phyloP scores from a whole-genome alignment of 2,888 invertebrate species.

The Listrodromus nycthemerus region DNA sequence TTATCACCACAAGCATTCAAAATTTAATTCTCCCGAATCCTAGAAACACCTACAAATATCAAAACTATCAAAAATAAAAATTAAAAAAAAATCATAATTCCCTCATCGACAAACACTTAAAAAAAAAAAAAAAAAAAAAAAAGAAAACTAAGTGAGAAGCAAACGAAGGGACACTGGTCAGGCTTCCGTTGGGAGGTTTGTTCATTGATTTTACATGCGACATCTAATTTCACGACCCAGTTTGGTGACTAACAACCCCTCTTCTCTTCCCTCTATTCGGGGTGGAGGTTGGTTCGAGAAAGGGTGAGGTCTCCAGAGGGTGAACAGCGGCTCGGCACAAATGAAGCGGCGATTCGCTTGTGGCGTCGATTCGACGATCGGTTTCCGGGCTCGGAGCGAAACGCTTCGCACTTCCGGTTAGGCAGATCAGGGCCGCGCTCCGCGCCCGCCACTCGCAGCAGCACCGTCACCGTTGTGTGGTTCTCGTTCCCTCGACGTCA shows the following conservation, averaged over 20 bases:
- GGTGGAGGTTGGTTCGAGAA: no score
- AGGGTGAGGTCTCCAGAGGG: neutral
- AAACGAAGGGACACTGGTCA: slow-evolving; percentile 42
- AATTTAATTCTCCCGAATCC: no score
- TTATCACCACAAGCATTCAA: no score
- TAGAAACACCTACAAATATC: no score
- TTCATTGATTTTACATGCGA: slow-evolving; percentile 53
- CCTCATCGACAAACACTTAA: no score
- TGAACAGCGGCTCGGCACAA: slow-evolving; percentile 45
- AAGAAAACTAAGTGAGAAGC: neutral
- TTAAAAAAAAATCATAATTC: no score
- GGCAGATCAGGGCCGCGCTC: slow-evolving; percentile 62
- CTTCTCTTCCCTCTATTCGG: no score
- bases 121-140: no score
- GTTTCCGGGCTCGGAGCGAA: slow-evolving; percentile 56
- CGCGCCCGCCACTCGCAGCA: slow-evolving; percentile 51
- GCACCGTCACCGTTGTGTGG: slow-evolving; percentile 43
- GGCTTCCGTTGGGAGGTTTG: slow-evolving; percentile 45
- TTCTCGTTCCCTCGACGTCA: slow-evolving; percentile 39
- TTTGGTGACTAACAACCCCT: slow-evolving; percentile 5
- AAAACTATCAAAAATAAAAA: no score
- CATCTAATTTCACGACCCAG: slow-evolving; percentile 59
- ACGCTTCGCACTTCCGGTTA: slow-evolving; percentile 64
- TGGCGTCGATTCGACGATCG: slow-evolving; percentile 47
- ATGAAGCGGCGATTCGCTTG: slow-evolving; percentile 49